phyloP scores from a whole-genome alignment of 2,888 invertebrate genomes.

The Gryllus longicercus region DNA sequence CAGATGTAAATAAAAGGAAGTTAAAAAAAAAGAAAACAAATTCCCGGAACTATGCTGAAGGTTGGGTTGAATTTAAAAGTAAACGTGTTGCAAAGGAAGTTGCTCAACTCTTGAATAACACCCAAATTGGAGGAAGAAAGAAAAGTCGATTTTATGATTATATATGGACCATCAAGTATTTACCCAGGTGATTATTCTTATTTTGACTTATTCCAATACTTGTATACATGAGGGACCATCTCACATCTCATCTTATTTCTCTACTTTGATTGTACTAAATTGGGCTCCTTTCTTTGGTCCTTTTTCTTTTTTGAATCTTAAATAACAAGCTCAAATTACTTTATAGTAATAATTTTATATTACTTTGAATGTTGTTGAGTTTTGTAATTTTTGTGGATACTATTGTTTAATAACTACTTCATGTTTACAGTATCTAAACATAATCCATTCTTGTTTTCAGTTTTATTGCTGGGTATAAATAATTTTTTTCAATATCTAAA shows the following conservation, averaged over 20 bases:
- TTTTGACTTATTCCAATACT: neutral
- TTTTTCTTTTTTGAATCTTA: neutral
- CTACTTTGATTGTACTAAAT: no score
- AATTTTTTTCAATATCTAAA: neutral
- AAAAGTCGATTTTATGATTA: constrained; percentile 83
- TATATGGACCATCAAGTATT: constrained; percentile 95
- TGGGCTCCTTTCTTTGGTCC: no score
- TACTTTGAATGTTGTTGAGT: neutral
- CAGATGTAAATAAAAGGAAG: constrained; percentile 45
- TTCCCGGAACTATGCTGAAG: constrained; percentile 73
- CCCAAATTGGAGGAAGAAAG: constrained; percentile 78
- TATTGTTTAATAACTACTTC: neutral
- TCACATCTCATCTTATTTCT: neutral
- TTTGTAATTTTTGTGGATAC: neutral
- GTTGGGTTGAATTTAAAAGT: constrained; percentile 92
- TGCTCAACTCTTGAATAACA: constrained; percentile 80
- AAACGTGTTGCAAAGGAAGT: constrained; percentile 85
- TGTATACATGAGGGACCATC: neutral
- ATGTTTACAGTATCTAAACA: neutral
- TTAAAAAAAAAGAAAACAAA: constrained; percentile 56
- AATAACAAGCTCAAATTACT: no score
- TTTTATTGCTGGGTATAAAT: neutral
- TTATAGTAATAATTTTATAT: no score
- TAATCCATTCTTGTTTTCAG: neutral
- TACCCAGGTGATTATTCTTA: constrained; percentile 58